These are phyloP conservation scores for Pelodytes ibericus DNA, from an alignment of 2,797 vertebrate species.

Conservation along the genomic window DNA sequence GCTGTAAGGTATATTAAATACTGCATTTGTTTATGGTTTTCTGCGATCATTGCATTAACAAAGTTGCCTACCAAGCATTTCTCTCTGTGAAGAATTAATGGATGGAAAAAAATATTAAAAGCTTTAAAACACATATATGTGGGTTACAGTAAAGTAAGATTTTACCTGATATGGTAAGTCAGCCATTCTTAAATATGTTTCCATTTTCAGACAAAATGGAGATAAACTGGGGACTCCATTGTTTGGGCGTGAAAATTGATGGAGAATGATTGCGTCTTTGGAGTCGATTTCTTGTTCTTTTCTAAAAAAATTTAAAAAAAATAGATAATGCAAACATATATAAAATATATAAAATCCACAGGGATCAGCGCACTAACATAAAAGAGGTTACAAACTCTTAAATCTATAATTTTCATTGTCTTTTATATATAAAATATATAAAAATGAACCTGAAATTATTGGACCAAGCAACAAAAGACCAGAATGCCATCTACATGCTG, in stretches of 20 bases:
- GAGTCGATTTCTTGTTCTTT: conserved; percentile 96
- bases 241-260: conserved; percentile 95
- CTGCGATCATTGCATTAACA: neutral
- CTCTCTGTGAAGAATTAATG: neutral
- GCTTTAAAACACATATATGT: no score
- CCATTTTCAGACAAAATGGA: conserved; percentile 96
- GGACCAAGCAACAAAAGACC: no score
- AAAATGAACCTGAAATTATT: no score
- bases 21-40: neutral
- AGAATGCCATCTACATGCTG: no score
- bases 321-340: no score
- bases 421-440: no score
- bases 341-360: no score
- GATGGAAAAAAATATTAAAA: neutral
- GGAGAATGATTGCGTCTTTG: conserved; percentile 96
- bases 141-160: conserved; percentile 17
- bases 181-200: conserved; percentile 96
- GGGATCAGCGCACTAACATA: no score
- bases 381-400: no score
- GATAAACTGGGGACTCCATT: conserved; percentile 93
- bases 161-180: conserved; percentile 96
- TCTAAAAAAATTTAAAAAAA: conserved; percentile 67
- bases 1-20: no score
- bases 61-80: neutral
- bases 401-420: no score